Evolutionary conservation across 2,888 invertebrate species (phyloP).

Genomic region (Brenthis hecate): DNA sequence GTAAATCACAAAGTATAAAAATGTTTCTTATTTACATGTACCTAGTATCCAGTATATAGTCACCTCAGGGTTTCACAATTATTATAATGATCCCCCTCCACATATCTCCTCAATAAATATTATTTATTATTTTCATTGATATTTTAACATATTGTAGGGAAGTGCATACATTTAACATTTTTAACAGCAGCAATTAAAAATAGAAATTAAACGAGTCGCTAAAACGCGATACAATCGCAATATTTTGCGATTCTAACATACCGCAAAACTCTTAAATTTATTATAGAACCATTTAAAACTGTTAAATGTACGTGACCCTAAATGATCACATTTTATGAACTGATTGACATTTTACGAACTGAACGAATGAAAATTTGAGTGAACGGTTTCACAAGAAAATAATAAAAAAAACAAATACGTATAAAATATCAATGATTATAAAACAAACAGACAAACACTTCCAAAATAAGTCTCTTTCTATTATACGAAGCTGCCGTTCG

Average conservation of each 20-base stretch:
- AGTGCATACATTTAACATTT: not conserved
- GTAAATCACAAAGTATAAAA: not conserved
- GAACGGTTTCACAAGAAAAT: no score
- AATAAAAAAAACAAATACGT: not conserved
- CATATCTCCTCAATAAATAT: constrained; percentile 13
- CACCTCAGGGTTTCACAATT: constrained; percentile 1
- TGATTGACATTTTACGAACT: no score
- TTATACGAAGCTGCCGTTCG: constrained; percentile 9
- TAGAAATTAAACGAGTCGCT: constrained; percentile 6
- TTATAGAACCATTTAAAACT: not conserved
- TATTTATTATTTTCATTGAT: constrained; percentile 9
- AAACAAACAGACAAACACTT: not conserved
- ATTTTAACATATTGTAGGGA: constrained; percentile 9
- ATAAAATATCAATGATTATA: constrained; percentile 19
- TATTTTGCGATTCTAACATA: not conserved
- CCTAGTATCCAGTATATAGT: constrained; percentile 20
- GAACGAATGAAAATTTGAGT: no score
- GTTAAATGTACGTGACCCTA: not conserved
- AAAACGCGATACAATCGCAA: constrained; percentile 18
- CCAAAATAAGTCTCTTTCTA: not conserved
- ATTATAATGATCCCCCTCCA: not conserved
- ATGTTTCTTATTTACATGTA: constrained; percentile 6
- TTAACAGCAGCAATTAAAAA: not conserved
- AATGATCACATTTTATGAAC: no score
- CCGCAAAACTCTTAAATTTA: constrained; percentile 2